A percentile compares a stretch with the other conserved stretches of the same genome.
phyloP scores from a whole-genome alignment of 2,113 vertebrate species.

The Cavia aperea region DNA sequence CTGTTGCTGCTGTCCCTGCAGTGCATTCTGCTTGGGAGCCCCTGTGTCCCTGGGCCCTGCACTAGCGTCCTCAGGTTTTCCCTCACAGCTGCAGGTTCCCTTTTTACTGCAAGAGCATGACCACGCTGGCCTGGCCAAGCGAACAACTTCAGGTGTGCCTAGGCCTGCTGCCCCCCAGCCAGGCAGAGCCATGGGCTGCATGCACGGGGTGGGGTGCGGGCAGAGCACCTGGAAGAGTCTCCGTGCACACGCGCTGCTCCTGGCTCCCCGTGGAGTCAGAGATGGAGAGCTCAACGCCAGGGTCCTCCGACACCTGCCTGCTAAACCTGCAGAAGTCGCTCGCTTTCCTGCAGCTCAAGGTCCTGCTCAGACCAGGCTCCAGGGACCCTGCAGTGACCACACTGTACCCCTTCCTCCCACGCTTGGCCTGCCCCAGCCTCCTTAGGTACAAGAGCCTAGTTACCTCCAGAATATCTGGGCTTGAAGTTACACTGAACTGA shows the following conservation, averaged over 20 bases:
- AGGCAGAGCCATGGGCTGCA: not conserved
- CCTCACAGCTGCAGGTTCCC: not conserved
- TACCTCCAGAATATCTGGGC: conserved; percentile 33
- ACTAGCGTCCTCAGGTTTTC: not conserved
- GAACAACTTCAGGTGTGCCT: not conserved
- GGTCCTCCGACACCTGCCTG: not conserved
- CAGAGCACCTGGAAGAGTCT: not conserved
- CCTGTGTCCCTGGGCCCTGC: not conserved
- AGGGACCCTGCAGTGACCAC: not conserved
- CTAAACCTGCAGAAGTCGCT: not conserved
- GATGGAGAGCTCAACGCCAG: not conserved
- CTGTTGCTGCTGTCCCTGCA: not conserved
- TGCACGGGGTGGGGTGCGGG: not conserved
- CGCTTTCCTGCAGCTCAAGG: conserved; percentile 42
- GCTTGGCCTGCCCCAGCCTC: not conserved
- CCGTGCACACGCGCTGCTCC: not conserved
- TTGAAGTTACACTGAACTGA: conserved; percentile 42
- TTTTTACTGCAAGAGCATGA: not conserved
- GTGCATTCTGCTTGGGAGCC: not conserved
- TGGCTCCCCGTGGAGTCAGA: not conserved
- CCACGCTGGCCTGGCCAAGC: not conserved
- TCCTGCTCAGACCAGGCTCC: not conserved
- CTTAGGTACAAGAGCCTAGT: conserved; percentile 21
- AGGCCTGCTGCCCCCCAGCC: not conserved
- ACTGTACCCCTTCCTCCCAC: not conserved